Evolutionary conservation across 2,888 invertebrate genomes (phyloP), one percentile per base, ranked within the genome.

Genomic region (Heteromyza rotundicornis): DNA sequence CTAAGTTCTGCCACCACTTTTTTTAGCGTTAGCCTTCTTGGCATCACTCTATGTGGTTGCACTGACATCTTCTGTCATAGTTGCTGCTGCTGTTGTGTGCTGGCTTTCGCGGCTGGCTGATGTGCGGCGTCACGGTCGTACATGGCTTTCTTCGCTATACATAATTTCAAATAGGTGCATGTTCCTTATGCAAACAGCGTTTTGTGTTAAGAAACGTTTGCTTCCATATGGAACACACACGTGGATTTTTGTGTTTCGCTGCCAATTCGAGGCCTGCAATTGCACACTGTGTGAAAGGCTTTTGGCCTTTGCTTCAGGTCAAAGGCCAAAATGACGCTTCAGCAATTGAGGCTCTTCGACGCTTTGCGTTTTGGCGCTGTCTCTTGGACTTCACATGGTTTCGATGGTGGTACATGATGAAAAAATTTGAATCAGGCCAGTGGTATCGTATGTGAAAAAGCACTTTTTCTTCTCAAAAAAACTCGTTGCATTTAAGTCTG

Each of bases 371-470:
- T 66, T 62, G 75, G n/a, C n/a, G n/a, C n/a, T n/a, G n/a, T n/a
- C n/a, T n/a, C n/a, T n/a, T n/a, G n/a, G n/a, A 70, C 68, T 67
- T 67, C 76, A 70, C 74, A 79, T 80, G 79, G 80, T 72, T 71
- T 77, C 82, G 82, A 81, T 81, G 80, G 79, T 75, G 76, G 47
- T 47, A 47, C 81, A 82, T 82, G 82, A 83, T 82, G 82, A 82
- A 83, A 82, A 83, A 83, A 79, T 80, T 80, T 77, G 76, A 80
- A 80, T 82, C 83, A 83, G 83, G 82, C 77, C 83, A 82, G 79
- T 83, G 83, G 83, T 78, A 79, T 81, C 83, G 83, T 83, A 83
- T 83, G 83, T 83, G 83, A 83, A 83, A 82, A 83, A 83, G 83
- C 83, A 82, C 83, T 77, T 47, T n/a, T 19, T 14, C 40, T 40